Conservation (phyloP, 2,797 vertebrate genomes). For the Pseudochaenichthys georgianus region DNA sequence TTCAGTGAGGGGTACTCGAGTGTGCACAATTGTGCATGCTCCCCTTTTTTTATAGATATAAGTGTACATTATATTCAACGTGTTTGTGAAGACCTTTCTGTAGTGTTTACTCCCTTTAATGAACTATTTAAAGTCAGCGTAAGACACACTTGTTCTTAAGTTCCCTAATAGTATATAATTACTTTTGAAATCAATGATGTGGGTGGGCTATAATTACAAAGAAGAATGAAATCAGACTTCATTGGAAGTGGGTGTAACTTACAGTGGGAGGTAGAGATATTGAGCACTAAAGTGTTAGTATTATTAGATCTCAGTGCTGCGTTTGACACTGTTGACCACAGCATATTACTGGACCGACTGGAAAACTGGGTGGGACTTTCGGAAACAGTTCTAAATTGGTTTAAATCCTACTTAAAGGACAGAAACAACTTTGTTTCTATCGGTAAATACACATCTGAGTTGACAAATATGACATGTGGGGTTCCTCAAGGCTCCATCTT, state of each 20-base stretch:
- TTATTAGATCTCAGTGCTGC: too few species aligned
- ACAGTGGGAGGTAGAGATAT: too few species aligned
- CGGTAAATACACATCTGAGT: too few species aligned
- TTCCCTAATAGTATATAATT: background rate
- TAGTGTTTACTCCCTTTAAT: background rate
- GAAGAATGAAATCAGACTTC: conserved; percentile 4
- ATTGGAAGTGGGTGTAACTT: background rate
- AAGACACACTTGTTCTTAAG: background rate
- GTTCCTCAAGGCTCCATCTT: too few species aligned
- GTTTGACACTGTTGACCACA: too few species aligned
- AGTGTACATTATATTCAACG: conserved; percentile 25
- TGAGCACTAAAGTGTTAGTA: too few species aligned
- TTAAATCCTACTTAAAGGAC: too few species aligned
- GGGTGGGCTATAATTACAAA: background rate
- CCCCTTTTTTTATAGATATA: conserved; percentile 17
- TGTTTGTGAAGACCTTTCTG: conserved; percentile 7
- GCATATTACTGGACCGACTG: too few species aligned
- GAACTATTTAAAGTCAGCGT: conserved; percentile 4
- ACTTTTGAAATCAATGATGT: background rate
- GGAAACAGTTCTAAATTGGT: too few species aligned
- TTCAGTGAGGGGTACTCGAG: conserved; percentile 65
- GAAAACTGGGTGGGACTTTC: too few species aligned
- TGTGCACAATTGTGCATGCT: conserved; percentile 48
- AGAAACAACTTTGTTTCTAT: too few species aligned
- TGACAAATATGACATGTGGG: too few species aligned